A percentile compares a stretch with the other conserved stretches of the same genome.
Conservation (phyloP, 2,888 invertebrate species). For the Cantharis rustica region DNA sequence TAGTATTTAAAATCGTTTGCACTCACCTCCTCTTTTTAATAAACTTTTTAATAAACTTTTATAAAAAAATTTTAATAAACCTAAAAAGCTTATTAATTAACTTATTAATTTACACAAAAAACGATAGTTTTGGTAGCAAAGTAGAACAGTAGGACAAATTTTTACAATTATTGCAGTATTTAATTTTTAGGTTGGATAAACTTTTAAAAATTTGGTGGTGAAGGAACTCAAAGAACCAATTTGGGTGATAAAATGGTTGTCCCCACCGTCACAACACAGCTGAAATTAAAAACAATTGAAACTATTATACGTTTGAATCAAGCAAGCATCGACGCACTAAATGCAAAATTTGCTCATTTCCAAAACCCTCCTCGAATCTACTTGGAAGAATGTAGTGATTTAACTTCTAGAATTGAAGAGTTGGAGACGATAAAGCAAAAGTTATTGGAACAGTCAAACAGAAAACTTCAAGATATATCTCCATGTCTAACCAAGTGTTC, state of each 20-base stretch:
- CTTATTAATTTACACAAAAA: too few species aligned
- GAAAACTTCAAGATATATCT: constrained; percentile 57
- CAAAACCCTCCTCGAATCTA: constrained; percentile 93
- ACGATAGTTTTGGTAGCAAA: too few species aligned
- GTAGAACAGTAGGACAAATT: too few species aligned
- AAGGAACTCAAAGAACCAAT: background rate
- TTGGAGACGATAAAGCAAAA: constrained; percentile 85
- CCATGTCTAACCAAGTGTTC: constrained; percentile 54
- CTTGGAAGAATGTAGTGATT: constrained; percentile 89
- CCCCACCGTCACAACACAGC: constrained; percentile 47
- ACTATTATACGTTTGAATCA: constrained; percentile 92
- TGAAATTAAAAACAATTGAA: constrained; percentile 87
- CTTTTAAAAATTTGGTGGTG: background rate
- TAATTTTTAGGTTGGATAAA: background rate
- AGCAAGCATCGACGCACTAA: constrained; percentile 92
- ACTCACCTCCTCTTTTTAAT: too few species aligned
- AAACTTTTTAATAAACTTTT: too few species aligned
- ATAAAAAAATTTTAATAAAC: too few species aligned
- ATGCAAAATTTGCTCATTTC: constrained; percentile 89
- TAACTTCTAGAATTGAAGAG: constrained; percentile 91
- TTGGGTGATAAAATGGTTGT: background rate
- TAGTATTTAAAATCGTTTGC: too few species aligned
- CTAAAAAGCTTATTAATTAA: too few species aligned
- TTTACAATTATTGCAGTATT: too few species aligned
- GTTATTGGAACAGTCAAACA: constrained; percentile 72